Evolutionary conservation across 2,888 invertebrate species (phyloP), one percentile per base, ranked within the genome.

Genomic region (Lymantria monacha): DNA sequence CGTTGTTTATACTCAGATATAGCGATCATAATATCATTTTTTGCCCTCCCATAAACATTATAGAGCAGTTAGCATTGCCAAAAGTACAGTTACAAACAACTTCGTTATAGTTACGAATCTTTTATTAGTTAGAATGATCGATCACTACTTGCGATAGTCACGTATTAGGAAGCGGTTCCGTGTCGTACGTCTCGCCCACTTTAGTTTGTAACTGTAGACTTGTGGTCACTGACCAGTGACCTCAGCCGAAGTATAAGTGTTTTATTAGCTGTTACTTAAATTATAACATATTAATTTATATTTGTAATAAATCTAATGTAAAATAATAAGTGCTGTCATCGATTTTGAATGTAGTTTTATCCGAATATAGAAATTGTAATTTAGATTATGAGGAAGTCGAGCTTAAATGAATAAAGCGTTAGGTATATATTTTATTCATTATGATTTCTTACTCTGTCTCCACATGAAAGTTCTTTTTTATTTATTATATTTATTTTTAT

Each of bases 211-310:
- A 66, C 66, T 67, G 66, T 66, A 57, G 50, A 55, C 44, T n/a
- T 60, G 54, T 66, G 65, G 68, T 61, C 66, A 67, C 47, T 67
- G 66, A 61, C 65, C 65, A 63, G 15, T 38, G 41, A 15, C 15
- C 41, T 22, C 22, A 38, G 38, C 7, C 38, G 38, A 2, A 9
- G 11, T 36, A 11, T 36, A 36, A 36, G 38, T n/a, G 38, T 38
- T 38, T 38, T 38, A 38, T 41, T 7, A 41, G 9, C 3, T 38
- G 36, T 11, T 9, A 36, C 36, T 36, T 36, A 11, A 36, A 36
- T 36, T 36, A 36, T 11, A 36, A 1, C 36, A 9, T 3, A 36
- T 12, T 38, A 38, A 38, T 12, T 38, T 38, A 12, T 38, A 38
- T 1, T 11, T 11, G 7, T 22, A 36, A 36, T 2, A 7, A 11